Base-by-base conservation (phyloP, 2,888 invertebrate genomes). In the Melanargia galathea region DNA sequence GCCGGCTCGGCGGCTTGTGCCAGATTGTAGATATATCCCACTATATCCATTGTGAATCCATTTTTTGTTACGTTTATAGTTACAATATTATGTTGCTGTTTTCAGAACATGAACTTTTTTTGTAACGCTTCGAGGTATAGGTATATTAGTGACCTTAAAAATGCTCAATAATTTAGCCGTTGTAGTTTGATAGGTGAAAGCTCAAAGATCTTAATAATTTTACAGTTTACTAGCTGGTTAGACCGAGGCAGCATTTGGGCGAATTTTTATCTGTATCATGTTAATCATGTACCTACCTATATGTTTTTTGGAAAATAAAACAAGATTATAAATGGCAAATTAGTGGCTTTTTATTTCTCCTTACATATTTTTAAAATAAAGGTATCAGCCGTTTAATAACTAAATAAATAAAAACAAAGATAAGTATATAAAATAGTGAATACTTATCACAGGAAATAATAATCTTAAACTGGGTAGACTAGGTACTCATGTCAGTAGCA, bases 41-140 rank as follows among this genome's bases (percentile, higher is more conserved):
- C n/a, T n/a, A n/a, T n/a, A n/a, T n/a, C n/a, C n/a, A n/a, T n/a
- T n/a, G n/a, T n/a, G n/a, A n/a, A n/a, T n/a, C n/a, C n/a, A n/a
- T 26, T 26, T 26, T 3, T 22, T 40, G 16, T 8, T 40, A 40
- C 24, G n/a, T 55, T 40, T 1, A n/a, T 40, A 43, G 26, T 16
- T 13, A 18, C 6, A 26, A 43, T 57, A 24, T 57, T 30, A 30
- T 45, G 43, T 57, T 26, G 26, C 16, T 45, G 30, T 45, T 45
- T 16, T 30, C 30, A 51, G 30, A 30, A 30, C 22, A 30, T 16
- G 30, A 30, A 49, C 3, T 8, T 2, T 35, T 35, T 35, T 35
- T 13, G 11, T 13, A 35, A 35, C 13, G 13, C 13, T 35, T 11
- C 13, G 35, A 2, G n/a, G n/a, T n/a, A n/a, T n/a, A n/a, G n/a